These are phyloP conservation scores for Metridium senile DNA, from an alignment of 92 coral and sea anemone species.

Conservation along the genomic window DNA sequence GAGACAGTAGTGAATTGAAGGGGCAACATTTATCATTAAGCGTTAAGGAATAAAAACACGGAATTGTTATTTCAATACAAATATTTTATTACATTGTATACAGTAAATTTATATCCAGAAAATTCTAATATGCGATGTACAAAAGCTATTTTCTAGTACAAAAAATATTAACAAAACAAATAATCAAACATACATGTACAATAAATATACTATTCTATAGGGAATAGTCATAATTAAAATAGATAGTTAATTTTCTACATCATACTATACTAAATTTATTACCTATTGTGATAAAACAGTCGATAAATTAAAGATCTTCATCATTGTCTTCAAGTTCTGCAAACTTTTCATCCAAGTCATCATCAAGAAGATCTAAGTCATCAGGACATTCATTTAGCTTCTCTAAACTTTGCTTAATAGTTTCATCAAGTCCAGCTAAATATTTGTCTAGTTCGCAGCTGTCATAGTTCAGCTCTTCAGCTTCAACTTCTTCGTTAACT, in stretches of 20 bases:
- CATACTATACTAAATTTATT: background rate
- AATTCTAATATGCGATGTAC: too few species aligned
- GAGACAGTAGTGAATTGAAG: too few species aligned
- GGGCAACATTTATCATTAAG: too few species aligned
- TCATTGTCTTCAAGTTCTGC: constrained; percentile 70
- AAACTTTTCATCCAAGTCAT: constrained; percentile 53
- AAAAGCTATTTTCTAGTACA: too few species aligned
- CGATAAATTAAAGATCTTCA: constrained; percentile 1
- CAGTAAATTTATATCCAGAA: too few species aligned
- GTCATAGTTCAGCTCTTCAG: constrained; percentile 78
- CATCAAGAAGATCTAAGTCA: constrained; percentile 67
- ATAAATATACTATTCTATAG: too few species aligned
- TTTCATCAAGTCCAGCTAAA: constrained; percentile 85
- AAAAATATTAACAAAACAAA: too few species aligned
- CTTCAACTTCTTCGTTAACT: constrained; percentile 72
- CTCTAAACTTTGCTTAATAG: constrained; percentile 80
- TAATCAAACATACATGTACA: too few species aligned
- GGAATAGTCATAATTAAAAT: too few species aligned
- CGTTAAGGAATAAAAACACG: too few species aligned
- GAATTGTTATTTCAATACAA: too few species aligned
- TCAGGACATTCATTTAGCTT: constrained; percentile 82
- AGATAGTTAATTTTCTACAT: background rate
- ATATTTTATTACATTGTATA: too few species aligned
- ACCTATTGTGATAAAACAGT: background rate
- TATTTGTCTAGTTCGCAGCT: constrained; percentile 86